phyloP scores from a whole-genome alignment of 2,797 vertebrate genomes.

The Pitangus sulphuratus region DNA sequence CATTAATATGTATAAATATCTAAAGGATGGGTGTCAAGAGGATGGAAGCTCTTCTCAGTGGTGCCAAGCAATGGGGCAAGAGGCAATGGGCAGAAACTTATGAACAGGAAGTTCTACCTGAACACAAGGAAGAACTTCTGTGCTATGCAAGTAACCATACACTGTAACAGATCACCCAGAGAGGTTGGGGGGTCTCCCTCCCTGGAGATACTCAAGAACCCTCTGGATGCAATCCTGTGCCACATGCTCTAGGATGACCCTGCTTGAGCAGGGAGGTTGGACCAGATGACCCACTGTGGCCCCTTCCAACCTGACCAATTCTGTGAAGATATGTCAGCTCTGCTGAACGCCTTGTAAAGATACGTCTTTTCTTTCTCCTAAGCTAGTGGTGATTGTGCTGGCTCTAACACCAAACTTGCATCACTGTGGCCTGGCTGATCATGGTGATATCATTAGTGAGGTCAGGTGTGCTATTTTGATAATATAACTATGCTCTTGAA shows the following conservation, averaged over 20 bases:
- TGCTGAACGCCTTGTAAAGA: neutral
- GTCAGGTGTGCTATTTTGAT: neutral
- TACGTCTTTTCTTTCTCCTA: neutral
- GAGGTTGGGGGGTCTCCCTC: neutral
- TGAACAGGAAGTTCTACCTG: neutral
- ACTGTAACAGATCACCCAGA: neutral
- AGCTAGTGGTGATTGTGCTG: neutral
- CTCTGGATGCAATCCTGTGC: neutral
- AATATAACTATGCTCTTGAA: neutral
- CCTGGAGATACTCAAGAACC: neutral
- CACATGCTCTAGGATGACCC: neutral
- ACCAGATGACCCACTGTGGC: neutral
- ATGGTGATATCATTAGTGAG: neutral
- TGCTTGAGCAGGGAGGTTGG: neutral
- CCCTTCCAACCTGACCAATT: neutral
- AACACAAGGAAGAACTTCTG: neutral
- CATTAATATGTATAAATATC: neutral
- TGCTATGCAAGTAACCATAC: accelerated
- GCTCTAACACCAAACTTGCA: neutral
- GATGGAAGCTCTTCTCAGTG: neutral
- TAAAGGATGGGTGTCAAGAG: neutral
- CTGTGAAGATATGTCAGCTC: neutral
- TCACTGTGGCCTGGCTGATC: neutral
- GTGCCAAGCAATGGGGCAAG: neutral
- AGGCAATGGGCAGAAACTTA: neutral